Percentiles rank a stretch among this genome's conserved stretches.
phyloP scores from a whole-genome alignment of 2,888 invertebrate genomes.

The Hyposoter didymator region DNA sequence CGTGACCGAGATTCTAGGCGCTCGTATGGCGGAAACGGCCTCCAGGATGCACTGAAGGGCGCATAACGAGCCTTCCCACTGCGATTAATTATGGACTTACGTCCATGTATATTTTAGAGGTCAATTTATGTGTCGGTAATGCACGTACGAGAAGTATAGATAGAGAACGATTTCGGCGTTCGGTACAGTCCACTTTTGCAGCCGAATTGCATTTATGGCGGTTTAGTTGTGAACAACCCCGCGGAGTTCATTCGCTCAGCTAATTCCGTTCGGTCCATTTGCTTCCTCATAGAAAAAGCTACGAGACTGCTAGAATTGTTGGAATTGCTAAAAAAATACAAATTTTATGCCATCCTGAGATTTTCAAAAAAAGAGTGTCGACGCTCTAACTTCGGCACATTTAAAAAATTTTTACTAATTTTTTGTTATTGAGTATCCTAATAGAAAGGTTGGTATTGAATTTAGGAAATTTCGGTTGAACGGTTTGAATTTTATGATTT shows the following conservation, averaged over 20 bases:
- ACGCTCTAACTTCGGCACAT: too few species aligned
- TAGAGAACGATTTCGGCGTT: constrained; percentile 48
- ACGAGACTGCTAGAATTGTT: too few species aligned
- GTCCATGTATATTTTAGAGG: neutral
- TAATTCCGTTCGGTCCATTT: neutral
- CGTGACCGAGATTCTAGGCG: constrained; percentile 24
- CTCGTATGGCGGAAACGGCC: neutral
- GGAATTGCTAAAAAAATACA: too few species aligned
- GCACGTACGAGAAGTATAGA: neutral
- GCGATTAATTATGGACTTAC: neutral
- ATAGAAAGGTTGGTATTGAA: too few species aligned
- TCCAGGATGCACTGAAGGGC: neutral
- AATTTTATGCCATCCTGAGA: too few species aligned
- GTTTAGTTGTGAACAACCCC: neutral
- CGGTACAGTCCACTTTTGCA: constrained; percentile 53
- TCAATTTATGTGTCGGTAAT: constrained; percentile 2
- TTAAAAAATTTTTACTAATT: too few species aligned
- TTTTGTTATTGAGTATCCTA: too few species aligned
- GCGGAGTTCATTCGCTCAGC: neutral
- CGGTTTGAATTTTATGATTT: too few species aligned
- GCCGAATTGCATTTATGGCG: constrained; percentile 19
- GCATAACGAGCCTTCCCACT: neutral
- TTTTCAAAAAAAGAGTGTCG: too few species aligned
- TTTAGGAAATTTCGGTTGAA: too few species aligned
- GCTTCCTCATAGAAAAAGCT: too few species aligned